Evolutionary conservation across 2,888 invertebrate species (phyloP).

Genomic region (Ganaspis brasiliensis): DNA sequence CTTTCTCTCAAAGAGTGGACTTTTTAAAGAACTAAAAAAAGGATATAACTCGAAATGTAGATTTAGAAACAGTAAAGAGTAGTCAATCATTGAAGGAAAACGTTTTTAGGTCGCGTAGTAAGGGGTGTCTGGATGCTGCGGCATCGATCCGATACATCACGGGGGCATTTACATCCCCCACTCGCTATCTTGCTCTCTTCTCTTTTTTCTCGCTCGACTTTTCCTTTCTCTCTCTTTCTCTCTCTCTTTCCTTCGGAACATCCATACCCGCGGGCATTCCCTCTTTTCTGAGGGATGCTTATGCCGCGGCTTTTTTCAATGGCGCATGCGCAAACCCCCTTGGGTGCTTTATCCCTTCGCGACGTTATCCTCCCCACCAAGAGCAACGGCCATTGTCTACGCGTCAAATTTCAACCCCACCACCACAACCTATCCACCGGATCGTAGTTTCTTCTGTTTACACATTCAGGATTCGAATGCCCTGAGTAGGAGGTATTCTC

Average conservation of each 20-base stretch:
- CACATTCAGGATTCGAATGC: constrained; percentile 40
- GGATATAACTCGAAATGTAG: constrained; percentile 13
- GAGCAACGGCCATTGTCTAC: constrained; percentile 76
- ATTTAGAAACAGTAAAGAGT: constrained; percentile 54
- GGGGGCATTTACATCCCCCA: constrained; percentile 80
- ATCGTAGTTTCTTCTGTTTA: constrained; percentile 36
- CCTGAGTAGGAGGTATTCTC: constrained; percentile 16
- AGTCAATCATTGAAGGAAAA: constrained; percentile 69
- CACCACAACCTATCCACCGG: constrained; percentile 11
- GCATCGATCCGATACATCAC: constrained; percentile 81
- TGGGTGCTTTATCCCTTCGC: constrained; percentile 61
- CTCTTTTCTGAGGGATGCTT: constrained; percentile 63
- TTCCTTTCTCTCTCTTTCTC: constrained; percentile 56
- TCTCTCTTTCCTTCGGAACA: constrained; percentile 53
- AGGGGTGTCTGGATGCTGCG: constrained; percentile 78
- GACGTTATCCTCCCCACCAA: constrained; percentile 52
- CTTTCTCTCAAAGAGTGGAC: too few species aligned
- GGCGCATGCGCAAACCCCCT: constrained; percentile 65
- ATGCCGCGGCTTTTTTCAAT: constrained; percentile 67
- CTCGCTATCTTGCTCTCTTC: constrained; percentile 64
- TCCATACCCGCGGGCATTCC: constrained; percentile 54
- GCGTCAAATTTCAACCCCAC: constrained; percentile 75
- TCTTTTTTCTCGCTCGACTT: background rate
- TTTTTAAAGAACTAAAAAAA: background rate
- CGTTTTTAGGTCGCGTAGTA: constrained; percentile 80